Base-by-base conservation (phyloP, 1,140 invertebrate genomes). In the Myzus persicae region DNA sequence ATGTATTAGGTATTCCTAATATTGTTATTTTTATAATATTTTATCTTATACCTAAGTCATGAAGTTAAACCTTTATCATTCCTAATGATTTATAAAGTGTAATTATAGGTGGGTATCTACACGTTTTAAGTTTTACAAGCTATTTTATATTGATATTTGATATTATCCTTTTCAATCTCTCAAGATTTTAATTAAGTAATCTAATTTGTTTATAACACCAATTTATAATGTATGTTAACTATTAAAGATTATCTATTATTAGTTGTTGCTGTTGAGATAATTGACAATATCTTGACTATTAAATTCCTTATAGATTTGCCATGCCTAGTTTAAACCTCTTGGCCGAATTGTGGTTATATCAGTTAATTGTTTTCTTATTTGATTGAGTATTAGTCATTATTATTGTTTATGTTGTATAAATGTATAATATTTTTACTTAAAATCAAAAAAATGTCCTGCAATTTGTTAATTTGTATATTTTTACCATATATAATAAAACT, bases 271-370 rank as follows among this genome's bases (percentile, higher is more conserved):
- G 26, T 67, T 67, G 11, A 67, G 59, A n/a, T 31, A 67, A 14
- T 67, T 76, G 31, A 18, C 31, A 76, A 76, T 76, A n/a, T 76
- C 59, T 44, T 14, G 22, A 51, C 44, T 51, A 51, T 88, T 88
- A 51, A 88, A 88, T 88, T 88, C 87, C 46, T 48, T 48, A 88
- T 2, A 46, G 44, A 88, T 88, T 51, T 48, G 44, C 48, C 85
- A 88, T 48, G 48, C 14, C 14, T 87, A 82, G 22, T 26, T 26
- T 26, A 38, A 42, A 84, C 38, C 5, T 84, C 40, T 44, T 85
- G 46, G 40, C 26, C 3, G 4, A 67, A 3, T 67, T n/a, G 11
- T 44, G 11, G 42, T 46, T n/a, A 14, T 84, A 40, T 84, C 22
- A 26, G 38, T 40, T 40, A 42, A 84, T 84, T 87, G 36, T 87